These are phyloP conservation scores for Cyclura pinguis DNA, from an alignment of 2,797 vertebrate species.

Conservation along the genomic window DNA sequence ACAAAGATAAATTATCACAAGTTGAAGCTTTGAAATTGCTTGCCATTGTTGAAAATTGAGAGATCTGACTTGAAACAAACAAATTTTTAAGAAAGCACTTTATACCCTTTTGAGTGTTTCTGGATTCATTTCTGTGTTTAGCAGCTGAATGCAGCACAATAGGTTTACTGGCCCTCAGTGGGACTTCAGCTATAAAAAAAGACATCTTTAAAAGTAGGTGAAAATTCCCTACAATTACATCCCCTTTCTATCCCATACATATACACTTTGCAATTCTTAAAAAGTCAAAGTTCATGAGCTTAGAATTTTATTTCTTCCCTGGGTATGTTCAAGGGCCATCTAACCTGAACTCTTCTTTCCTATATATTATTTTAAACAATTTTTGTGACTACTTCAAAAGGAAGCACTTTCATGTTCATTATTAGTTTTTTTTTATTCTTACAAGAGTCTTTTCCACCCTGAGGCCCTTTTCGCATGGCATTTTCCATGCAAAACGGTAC, in stretches of 20 bases:
- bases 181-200: constrained; percentile 69
- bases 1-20: too few species aligned
- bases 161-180: constrained; percentile 67
- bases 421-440: neutral
- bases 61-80: neutral
- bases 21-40: neutral
- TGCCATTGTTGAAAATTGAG: neutral
- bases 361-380: neutral
- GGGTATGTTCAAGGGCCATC: constrained; percentile 45
- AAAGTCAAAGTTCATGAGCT: constrained; percentile 41
- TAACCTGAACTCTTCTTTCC: constrained; percentile 5
- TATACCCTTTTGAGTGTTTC: constrained; percentile 1
- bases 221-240: constrained; percentile 62
- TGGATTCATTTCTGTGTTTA: constrained; percentile 56
- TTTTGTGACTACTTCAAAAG: neutral
- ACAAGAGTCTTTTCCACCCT: neutral
- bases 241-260: constrained; percentile 35
- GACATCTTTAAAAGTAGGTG: constrained; percentile 75
- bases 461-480: too few species aligned
- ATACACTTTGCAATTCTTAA: constrained; percentile 67
- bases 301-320: constrained; percentile 56
- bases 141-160: constrained; percentile 66
- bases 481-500: too few species aligned
- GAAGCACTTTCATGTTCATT: neutral
- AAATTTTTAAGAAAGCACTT: neutral